These are phyloP conservation scores for Pinna nobilis DNA, from an alignment of 1,140 invertebrate species.

Conservation along the genomic window DNA sequence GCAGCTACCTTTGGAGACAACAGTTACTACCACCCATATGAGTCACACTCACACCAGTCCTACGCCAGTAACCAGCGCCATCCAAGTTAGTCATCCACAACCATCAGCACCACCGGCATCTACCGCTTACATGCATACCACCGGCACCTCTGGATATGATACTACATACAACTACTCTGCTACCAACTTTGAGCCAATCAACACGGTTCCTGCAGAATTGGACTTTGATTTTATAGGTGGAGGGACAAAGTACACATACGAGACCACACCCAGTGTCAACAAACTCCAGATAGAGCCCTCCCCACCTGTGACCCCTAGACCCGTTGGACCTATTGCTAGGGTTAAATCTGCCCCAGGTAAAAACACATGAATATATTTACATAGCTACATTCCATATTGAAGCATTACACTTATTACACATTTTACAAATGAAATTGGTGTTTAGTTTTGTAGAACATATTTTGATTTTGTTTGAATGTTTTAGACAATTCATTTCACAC, in stretches of 20 bases:
- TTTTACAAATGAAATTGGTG: background rate
- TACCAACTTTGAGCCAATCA: slow-evolving; percentile 2
- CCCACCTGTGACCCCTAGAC: slow-evolving; percentile 49
- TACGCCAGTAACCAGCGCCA: background rate
- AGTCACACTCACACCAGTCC: background rate
- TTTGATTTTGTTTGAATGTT: no score
- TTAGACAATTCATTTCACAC: no score
- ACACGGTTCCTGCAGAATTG: background rate
- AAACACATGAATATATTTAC: no score
- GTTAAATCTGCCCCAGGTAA: slow-evolving; percentile 68
- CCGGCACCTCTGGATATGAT: slow-evolving; percentile 21
- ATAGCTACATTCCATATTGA: background rate
- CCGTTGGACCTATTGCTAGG: slow-evolving; percentile 48
- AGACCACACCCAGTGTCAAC: slow-evolving; percentile 59
- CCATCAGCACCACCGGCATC: slow-evolving; percentile 8
- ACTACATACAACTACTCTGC: background rate
- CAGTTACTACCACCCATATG: background rate
- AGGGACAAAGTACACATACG: slow-evolving; percentile 56
- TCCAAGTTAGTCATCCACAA: background rate
- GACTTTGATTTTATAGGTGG: slow-evolving; percentile 10
- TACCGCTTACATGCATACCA: background rate
- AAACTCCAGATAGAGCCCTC: slow-evolving; percentile 59
- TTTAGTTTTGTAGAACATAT: no score
- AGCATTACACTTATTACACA: background rate
- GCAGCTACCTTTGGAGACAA: background rate